Conservation (phyloP, 2,888 invertebrate genomes). For the Trissoscelio sp. region DNA sequence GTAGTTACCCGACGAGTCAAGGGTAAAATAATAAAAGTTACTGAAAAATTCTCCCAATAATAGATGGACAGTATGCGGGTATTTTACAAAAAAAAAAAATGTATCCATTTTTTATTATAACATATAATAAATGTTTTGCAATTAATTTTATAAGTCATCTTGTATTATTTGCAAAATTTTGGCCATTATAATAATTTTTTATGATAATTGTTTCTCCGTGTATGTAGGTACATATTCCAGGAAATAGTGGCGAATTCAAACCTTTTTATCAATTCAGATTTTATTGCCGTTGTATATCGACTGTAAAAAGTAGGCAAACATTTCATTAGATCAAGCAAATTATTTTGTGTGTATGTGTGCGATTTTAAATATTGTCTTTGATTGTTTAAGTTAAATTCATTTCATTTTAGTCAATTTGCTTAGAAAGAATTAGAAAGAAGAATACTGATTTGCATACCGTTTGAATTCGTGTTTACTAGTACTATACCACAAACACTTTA, state of each 20-base stretch:
- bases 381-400: conserved; percentile 1
- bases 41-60: too few relatives aligned
- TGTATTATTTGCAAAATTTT: too few relatives aligned
- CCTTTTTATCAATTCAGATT: conserved; percentile 17
- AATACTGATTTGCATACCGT: neutral
- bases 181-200: too few relatives aligned
- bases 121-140: too few relatives aligned
- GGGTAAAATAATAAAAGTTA: too few relatives aligned
- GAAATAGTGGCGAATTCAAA: conserved; percentile 23
- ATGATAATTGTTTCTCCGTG: too few relatives aligned
- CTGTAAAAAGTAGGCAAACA: conserved; percentile 19
- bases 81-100: too few relatives aligned
- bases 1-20: too few relatives aligned
- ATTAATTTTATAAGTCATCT: too few relatives aligned
- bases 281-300: conserved; percentile 39
- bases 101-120: too few relatives aligned
- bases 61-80: too few relatives aligned
- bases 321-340: conserved; percentile 29
- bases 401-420: neutral
- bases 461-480: conserved; percentile 30
- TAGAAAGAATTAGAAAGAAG: neutral
- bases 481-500: conserved; percentile 21
- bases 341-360: conserved; percentile 14
- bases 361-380: conserved; percentile 23
- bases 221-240: conserved; percentile 15